Evolutionary conservation across 2,113 vertebrate genomes (phyloP).

Genomic region (Chamaea fasciata): DNA sequence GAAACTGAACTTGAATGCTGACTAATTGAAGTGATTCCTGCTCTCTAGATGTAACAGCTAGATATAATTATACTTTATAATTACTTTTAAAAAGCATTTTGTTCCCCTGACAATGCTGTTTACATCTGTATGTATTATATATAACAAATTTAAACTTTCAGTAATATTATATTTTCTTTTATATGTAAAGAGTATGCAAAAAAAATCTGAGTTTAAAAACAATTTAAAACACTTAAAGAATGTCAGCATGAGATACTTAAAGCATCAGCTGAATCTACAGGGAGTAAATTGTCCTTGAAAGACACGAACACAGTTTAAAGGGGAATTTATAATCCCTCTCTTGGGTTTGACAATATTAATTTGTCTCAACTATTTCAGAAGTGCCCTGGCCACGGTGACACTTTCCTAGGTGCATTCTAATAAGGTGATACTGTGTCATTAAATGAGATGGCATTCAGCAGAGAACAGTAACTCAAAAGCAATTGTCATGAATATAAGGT

Average conservation of each 20-base stretch:
- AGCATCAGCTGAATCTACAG: constrained; percentile 47
- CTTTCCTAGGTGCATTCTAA: constrained; percentile 69
- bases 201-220: background rate
- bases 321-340: constrained; percentile 71
- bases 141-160: background rate
- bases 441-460: constrained; percentile 38
- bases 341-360: constrained; percentile 75
- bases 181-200: background rate
- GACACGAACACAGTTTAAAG: constrained; percentile 59
- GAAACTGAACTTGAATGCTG: background rate
- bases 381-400: constrained; percentile 36
- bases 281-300: constrained; percentile 74
- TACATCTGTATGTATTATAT: background rate
- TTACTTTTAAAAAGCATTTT: background rate
- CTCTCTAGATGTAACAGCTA: background rate
- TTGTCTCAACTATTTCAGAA: constrained; percentile 71
- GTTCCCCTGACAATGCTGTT: background rate
- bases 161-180: background rate
- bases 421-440: constrained; percentile 45
- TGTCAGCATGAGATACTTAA: constrained; percentile 26
- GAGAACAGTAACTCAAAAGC: constrained; percentile 36
- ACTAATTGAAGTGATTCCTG: background rate
- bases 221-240: constrained; percentile 32
- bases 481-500: constrained; percentile 48
- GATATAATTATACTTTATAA: background rate